Percentiles rank a stretch among this genome's conserved stretches.
phyloP scores from a whole-genome alignment of 2,113 vertebrate species.

The Dascyllus trimaculatus region DNA sequence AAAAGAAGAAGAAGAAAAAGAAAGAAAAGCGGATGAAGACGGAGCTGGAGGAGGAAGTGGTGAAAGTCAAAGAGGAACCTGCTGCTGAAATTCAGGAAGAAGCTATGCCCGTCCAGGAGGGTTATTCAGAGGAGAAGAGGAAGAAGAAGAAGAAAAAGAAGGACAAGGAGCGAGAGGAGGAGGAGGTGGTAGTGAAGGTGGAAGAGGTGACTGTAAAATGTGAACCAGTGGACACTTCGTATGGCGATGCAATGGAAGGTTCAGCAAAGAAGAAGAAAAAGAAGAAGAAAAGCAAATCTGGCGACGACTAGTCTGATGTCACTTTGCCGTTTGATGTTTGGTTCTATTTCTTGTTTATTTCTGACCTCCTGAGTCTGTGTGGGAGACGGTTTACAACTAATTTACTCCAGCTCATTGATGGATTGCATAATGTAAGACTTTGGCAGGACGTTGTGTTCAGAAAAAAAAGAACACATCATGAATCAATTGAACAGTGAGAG shows the following conservation, averaged over 20 bases:
- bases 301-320: constrained; percentile 56
- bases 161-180: constrained; percentile 60
- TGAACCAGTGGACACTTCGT: constrained; percentile 64
- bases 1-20: constrained; percentile 75
- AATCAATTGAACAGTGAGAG: constrained; percentile 10
- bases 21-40: constrained; percentile 74
- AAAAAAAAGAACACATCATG: constrained; percentile 1
- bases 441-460: constrained; percentile 5
- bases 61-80: constrained; percentile 66
- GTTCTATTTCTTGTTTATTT: constrained; percentile 7
- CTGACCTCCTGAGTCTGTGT: neutral
- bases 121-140: constrained; percentile 46
- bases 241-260: constrained; percentile 27
- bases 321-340: neutral
- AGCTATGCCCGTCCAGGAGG: constrained; percentile 7
- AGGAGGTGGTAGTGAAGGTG: constrained; percentile 42
- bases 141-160: constrained; percentile 79
- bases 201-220: constrained; percentile 60
- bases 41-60: constrained; percentile 14
- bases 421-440: neutral
- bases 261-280: constrained; percentile 80
- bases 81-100: constrained; percentile 25
- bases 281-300: constrained; percentile 71
- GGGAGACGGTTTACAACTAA: neutral
- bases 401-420: neutral